phyloP scores from a whole-genome alignment of 2,113 vertebrate species.

The Harpagus bidentatus region DNA sequence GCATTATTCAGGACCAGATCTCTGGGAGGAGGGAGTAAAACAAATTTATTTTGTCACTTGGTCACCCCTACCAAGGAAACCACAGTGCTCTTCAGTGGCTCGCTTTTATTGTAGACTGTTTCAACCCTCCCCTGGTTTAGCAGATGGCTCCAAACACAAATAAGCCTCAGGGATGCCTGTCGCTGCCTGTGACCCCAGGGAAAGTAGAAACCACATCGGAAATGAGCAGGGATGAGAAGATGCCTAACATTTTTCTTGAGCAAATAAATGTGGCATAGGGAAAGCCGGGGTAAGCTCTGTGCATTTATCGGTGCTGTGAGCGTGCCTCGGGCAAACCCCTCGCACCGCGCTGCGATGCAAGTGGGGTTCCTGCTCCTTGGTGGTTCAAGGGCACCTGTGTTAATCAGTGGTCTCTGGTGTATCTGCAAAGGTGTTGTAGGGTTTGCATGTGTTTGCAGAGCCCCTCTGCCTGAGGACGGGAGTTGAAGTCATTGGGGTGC shows the following conservation, averaged over 20 bases:
- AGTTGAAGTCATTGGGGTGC: neutral
- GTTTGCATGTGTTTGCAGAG: neutral
- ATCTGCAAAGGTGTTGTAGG: neutral
- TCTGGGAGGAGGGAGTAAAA: neutral
- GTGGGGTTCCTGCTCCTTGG: neutral
- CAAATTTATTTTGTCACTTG: neutral
- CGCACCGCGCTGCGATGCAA: rapidly evolving
- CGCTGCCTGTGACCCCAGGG: neutral
- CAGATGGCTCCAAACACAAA: conserved; percentile 19
- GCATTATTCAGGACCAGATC: neutral
- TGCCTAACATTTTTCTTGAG: neutral
- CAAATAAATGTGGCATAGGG: neutral
- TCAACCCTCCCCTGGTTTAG: neutral
- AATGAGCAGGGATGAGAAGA: neutral
- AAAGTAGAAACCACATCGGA: neutral
- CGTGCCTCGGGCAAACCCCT: neutral
- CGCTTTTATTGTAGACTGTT: neutral
- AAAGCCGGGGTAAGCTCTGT: neutral
- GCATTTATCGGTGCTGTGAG: rapidly evolving
- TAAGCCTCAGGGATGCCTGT: neutral
- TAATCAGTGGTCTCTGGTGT: neutral
- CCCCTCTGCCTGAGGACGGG: neutral
- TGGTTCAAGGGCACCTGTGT: neutral
- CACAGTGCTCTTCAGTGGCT: neutral
- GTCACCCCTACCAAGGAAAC: neutral